Conservation (phyloP, 2,888 invertebrate species). For the Dichetophora obliterata region DNA sequence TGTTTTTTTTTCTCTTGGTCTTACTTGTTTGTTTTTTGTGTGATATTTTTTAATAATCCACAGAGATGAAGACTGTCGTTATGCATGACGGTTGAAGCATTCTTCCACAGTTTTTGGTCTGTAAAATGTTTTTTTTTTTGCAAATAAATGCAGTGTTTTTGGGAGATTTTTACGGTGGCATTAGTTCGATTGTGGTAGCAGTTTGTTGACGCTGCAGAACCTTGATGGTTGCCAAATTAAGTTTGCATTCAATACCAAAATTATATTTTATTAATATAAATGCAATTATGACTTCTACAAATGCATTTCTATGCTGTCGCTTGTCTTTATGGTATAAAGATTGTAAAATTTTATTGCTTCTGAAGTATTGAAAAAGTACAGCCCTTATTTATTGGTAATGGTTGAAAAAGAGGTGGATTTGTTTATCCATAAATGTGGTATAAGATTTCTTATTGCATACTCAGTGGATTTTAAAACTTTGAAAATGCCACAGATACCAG, state of each 20-base stretch:
- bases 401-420: too few species aligned
- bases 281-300: neutral
- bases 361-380: too few species aligned
- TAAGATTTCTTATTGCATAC: too few species aligned
- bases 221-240: conserved; percentile 4
- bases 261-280: neutral
- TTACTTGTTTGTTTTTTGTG: neutral
- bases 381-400: too few species aligned
- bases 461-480: too few species aligned
- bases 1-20: neutral
- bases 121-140: neutral
- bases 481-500: too few species aligned
- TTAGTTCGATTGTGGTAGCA: neutral
- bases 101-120: neutral
- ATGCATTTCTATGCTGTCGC: too few species aligned
- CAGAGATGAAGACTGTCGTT: conserved; percentile 1
- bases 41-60: neutral
- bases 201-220: neutral
- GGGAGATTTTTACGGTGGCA: neutral
- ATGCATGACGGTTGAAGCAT: neutral
- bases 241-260: conserved; percentile 1
- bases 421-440: too few species aligned
- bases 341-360: too few species aligned
- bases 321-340: too few species aligned
- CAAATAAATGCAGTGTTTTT: neutral